These are phyloP conservation scores for Panthera tigris DNA, from an alignment of 2,113 vertebrate genomes.

Conservation along the genomic window DNA sequence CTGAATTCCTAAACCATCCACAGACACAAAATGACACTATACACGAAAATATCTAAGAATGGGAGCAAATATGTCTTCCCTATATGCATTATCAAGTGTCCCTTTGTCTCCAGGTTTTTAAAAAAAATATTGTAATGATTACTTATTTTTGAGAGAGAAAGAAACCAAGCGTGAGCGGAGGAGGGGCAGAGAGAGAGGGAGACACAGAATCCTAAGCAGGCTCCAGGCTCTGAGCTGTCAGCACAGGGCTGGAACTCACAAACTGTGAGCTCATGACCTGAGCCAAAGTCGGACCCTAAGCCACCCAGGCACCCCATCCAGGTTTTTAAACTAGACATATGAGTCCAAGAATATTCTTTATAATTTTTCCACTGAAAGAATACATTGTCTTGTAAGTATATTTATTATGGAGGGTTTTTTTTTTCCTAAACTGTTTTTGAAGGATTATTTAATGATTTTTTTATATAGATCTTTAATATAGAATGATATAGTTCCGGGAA, in stretches of 20 bases:
- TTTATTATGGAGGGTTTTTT: background rate
- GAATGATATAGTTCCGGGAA: background rate
- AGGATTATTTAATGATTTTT: background rate
- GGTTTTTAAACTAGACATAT: background rate
- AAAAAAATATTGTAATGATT: too few species aligned
- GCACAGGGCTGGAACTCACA: too few species aligned
- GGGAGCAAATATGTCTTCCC: background rate
- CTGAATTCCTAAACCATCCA: background rate
- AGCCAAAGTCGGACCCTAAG: too few species aligned
- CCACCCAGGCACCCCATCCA: too few species aligned
- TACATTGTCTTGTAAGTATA: background rate
- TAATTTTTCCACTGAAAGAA: background rate
- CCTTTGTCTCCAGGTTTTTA: background rate
- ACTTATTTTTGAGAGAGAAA: too few species aligned
- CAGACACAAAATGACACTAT: background rate
- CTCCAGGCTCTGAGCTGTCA: too few species aligned
- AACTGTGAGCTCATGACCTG: too few species aligned
- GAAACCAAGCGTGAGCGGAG: too few species aligned
- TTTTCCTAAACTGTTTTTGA: slow-evolving; percentile 3
- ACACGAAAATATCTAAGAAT: background rate
- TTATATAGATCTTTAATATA: background rate
- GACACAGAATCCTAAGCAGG: too few species aligned
- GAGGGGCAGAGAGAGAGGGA: too few species aligned
- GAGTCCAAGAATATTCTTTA: background rate
- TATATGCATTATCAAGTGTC: background rate